Evolutionary conservation across 1,140 invertebrate genomes (phyloP).

Genomic region (Papilio helenus): DNA sequence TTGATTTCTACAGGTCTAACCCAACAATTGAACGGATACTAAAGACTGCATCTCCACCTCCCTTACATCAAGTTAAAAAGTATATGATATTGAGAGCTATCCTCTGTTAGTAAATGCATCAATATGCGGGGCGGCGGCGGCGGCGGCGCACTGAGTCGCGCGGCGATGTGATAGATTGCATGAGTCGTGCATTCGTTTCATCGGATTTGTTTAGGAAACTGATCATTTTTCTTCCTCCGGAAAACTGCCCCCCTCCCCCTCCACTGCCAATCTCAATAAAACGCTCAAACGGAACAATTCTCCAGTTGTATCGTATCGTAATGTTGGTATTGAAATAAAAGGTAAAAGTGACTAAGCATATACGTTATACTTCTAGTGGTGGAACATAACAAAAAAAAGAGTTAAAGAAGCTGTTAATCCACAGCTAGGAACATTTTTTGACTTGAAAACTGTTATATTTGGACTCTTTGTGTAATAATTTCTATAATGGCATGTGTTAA

Average conservation of each 20-base stretch:
- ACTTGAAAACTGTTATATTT: too few species aligned
- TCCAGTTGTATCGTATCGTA: neutral
- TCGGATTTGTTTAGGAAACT: conserved; percentile 14
- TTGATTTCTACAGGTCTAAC: too few species aligned
- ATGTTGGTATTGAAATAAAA: too few species aligned
- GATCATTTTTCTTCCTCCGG: conserved; percentile 3
- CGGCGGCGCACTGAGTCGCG: neutral
- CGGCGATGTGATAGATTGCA: neutral
- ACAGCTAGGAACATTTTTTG: too few species aligned
- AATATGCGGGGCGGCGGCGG: neutral
- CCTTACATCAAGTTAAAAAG: too few species aligned
- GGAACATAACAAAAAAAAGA: too few species aligned
- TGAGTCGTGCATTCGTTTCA: conserved; percentile 7
- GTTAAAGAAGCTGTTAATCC: too few species aligned
- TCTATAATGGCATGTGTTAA: neutral
- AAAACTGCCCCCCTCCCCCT: neutral
- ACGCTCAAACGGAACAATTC: neutral
- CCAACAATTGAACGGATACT: too few species aligned
- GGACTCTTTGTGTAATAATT: neutral
- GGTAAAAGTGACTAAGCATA: too few species aligned
- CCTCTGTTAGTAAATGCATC: neutral
- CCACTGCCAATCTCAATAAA: neutral
- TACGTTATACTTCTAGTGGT: too few species aligned
- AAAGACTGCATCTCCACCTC: too few species aligned
- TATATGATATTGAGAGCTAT: neutral